A percentile compares a stretch with the other conserved stretches of the same genome.
phyloP scores from a whole-genome alignment of 2,888 invertebrate genomes.

The Cephonodes hylas region DNA sequence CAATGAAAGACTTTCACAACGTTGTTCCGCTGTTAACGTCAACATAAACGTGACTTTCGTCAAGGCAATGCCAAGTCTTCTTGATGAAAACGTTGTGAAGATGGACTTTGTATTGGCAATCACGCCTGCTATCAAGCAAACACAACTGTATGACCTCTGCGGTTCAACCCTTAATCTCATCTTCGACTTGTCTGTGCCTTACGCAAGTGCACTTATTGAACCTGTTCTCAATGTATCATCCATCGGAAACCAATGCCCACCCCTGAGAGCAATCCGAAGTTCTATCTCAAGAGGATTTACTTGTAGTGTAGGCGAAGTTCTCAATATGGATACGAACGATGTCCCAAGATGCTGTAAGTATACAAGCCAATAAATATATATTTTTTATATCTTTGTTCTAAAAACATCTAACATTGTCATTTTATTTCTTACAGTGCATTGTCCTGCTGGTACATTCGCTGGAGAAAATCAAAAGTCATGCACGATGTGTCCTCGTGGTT shows the following conservation, averaged over 20 bases:
- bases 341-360: slow-evolving; percentile 94
- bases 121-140: slow-evolving; percentile 92
- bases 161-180: slow-evolving; percentile 96
- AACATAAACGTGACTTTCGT: slow-evolving; percentile 96
- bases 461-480: slow-evolving; percentile 95
- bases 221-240: slow-evolving; percentile 93
- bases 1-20: slow-evolving; percentile 91
- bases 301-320: slow-evolving; percentile 95
- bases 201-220: slow-evolving; percentile 94
- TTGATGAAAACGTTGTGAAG: slow-evolving; percentile 93
- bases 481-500: slow-evolving; percentile 94
- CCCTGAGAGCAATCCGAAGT: slow-evolving; percentile 91
- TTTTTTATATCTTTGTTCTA: slow-evolving; percentile 3
- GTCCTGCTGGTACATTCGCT: slow-evolving; percentile 97
- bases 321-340: slow-evolving; percentile 95
- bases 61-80: slow-evolving; percentile 87
- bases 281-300: slow-evolving; percentile 94
- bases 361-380: slow-evolving; percentile 5
- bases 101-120: slow-evolving; percentile 95
- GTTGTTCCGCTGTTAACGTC: slow-evolving; percentile 96
- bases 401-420: slow-evolving; percentile 3
- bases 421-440: slow-evolving; percentile 86
- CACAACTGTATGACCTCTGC: slow-evolving; percentile 96
- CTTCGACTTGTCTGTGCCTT: slow-evolving; percentile 96
- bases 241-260: slow-evolving; percentile 96